Conservation (phyloP, 1,140 invertebrate species). For the Parasteatoda tepidariorum region DNA sequence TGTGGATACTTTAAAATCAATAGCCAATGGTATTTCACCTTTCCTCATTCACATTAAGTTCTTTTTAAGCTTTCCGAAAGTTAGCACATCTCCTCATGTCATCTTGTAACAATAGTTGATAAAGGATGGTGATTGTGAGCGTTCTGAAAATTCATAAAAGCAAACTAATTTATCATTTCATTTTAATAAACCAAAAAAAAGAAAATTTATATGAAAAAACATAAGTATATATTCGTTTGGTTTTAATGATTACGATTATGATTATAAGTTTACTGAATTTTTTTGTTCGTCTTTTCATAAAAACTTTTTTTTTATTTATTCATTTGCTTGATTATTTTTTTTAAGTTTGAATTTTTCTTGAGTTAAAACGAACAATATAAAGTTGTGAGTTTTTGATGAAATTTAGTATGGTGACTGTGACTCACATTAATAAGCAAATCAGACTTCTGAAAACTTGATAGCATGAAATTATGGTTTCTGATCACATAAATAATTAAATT, state of each 20-base stretch:
- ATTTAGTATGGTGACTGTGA: too few species aligned
- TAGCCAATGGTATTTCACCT: neutral
- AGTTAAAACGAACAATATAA: too few species aligned
- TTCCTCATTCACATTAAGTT: neutral
- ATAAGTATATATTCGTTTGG: neutral
- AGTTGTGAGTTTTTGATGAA: too few species aligned
- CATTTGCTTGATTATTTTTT: too few species aligned
- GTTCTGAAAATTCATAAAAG: conserved; percentile 4
- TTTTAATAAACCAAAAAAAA: neutral
- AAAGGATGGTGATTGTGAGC: conserved; percentile 32
- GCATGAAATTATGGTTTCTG: too few species aligned
- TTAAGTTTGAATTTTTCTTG: too few species aligned
- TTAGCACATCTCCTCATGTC: conserved; percentile 36
- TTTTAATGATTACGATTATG: neutral
- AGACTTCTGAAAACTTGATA: too few species aligned
- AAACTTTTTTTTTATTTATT: neutral
- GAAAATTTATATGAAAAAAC: neutral
- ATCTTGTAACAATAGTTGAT: conserved; percentile 38
- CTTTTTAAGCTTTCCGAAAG: neutral
- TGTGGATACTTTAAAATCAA: neutral
- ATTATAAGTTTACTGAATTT: too few species aligned
- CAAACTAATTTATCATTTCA: neutral
- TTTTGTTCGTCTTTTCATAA: neutral
- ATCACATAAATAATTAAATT: too few species aligned
- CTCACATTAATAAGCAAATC: too few species aligned